phyloP scores from a whole-genome alignment of 2,797 vertebrate genomes.

The Alectoris magna region DNA sequence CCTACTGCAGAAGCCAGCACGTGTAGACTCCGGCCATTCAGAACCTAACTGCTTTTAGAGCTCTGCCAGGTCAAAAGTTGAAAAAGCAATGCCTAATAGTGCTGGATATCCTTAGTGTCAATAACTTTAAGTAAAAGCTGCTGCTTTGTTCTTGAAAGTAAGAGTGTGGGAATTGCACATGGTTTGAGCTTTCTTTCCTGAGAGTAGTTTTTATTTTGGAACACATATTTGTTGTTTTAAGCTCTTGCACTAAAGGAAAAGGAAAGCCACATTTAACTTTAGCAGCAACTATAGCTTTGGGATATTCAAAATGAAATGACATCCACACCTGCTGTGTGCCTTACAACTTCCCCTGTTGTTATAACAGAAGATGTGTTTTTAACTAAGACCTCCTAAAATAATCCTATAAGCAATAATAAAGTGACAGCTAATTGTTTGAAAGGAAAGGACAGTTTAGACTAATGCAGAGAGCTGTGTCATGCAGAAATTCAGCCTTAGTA shows the following conservation, averaged over 20 bases:
- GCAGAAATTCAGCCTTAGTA: neutral
- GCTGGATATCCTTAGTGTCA: neutral
- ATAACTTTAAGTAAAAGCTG: constrained; percentile 33
- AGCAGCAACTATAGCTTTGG: neutral
- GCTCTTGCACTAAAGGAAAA: neutral
- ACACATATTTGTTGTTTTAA: neutral
- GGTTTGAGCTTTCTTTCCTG: constrained; percentile 12
- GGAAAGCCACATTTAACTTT: neutral
- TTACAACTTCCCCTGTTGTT: neutral
- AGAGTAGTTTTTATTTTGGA: constrained; percentile 19
- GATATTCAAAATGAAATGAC: neutral
- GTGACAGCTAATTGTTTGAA: neutral
- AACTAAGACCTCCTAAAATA: constrained; percentile 15
- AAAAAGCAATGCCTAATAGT: neutral
- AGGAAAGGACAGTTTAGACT: neutral
- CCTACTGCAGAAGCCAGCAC: constrained; percentile 75
- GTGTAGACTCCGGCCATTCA: constrained; percentile 64
- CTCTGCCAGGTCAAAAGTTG: constrained; percentile 57
- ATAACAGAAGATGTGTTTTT: neutral
- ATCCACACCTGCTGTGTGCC: neutral
- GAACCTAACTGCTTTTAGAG: constrained; percentile 55
- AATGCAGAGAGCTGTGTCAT: neutral
- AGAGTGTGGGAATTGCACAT: neutral
- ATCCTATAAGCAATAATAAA: neutral
- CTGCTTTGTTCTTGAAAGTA: neutral